Evolutionary conservation across 2,797 vertebrate species (phyloP).

Genomic region (Semotilus atromaculatus): DNA sequence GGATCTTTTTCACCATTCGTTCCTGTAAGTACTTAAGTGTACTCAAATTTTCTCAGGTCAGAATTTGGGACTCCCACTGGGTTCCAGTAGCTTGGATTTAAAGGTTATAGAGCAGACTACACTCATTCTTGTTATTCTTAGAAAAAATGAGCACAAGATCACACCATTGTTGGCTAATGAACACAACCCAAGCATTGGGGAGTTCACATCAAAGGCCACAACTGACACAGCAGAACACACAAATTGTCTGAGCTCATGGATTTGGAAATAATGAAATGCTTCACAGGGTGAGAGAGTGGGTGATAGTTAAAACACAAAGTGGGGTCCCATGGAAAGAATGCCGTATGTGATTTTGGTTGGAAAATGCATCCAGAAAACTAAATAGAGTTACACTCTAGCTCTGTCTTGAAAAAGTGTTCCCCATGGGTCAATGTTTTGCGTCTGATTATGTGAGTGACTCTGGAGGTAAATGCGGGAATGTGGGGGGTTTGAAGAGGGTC

Average conservation of each 20-base stretch:
- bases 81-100: slow-evolving; percentile 37
- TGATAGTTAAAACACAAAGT: slow-evolving; percentile 74
- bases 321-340: slow-evolving; percentile 63
- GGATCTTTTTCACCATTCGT: slow-evolving; percentile 9
- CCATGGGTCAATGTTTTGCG: slow-evolving; percentile 48
- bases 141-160: slow-evolving; percentile 48
- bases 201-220: slow-evolving; percentile 75
- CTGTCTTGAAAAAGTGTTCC: slow-evolving; percentile 38
- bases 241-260: slow-evolving; percentile 78
- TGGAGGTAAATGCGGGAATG: slow-evolving; percentile 12
- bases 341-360: slow-evolving; percentile 58
- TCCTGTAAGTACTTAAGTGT: slow-evolving; percentile 25
- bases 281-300: slow-evolving; percentile 69
- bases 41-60: slow-evolving; percentile 41
- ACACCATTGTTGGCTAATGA: slow-evolving; percentile 72
- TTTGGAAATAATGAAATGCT: slow-evolving; percentile 78
- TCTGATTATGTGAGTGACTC: slow-evolving; percentile 47
- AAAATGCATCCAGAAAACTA: slow-evolving; percentile 13
- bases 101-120: slow-evolving; percentile 25
- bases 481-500: slow-evolving; percentile 35
- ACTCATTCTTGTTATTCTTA: slow-evolving; percentile 30
- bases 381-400: slow-evolving; percentile 19
- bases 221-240: slow-evolving; percentile 75
- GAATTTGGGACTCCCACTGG: slow-evolving; percentile 37
- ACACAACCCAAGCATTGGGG: slow-evolving; percentile 65